A percentile compares a stretch with the other conserved stretches of the same genome.
Conservation (phyloP, 2,888 invertebrate genomes). For the Drosophila koepferae region DNA sequence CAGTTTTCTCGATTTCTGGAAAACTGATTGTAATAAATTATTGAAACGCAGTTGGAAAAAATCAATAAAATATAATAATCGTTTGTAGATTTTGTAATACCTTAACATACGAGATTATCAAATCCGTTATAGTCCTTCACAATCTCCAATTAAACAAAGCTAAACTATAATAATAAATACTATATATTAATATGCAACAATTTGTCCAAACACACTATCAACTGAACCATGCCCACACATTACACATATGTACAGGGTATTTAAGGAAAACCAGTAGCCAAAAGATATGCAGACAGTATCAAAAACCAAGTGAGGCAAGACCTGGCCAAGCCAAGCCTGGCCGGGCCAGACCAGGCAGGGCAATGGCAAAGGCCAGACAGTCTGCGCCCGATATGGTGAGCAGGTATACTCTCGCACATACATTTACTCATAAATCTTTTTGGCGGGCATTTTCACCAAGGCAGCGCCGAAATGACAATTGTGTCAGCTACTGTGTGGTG, state of each 20-base stretch:
- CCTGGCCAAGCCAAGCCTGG: background rate
- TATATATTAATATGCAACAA: too few species aligned
- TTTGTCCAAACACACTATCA: background rate
- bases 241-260: background rate
- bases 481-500: constrained; percentile 84
- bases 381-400: constrained; percentile 24
- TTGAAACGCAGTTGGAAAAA: too few species aligned
- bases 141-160: too few species aligned
- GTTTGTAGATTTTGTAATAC: background rate
- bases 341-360: background rate
- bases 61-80: too few species aligned
- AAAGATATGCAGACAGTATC: constrained; percentile 39
- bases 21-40: background rate
- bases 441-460: constrained; percentile 64
- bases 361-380: constrained; percentile 16
- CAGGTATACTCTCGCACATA: constrained; percentile 27
- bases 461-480: constrained; percentile 82
- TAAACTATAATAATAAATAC: too few species aligned
- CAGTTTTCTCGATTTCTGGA: background rate
- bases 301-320: constrained; percentile 1
- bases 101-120: too few species aligned
- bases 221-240: background rate
- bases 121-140: too few species aligned
- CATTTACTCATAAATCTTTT: constrained; percentile 72
- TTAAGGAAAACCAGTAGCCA: constrained; percentile 70